These are phyloP conservation scores for Steinernema carpocapsae DNA, from an alignment of 2,888 invertebrate species.

Conservation along the genomic window DNA sequence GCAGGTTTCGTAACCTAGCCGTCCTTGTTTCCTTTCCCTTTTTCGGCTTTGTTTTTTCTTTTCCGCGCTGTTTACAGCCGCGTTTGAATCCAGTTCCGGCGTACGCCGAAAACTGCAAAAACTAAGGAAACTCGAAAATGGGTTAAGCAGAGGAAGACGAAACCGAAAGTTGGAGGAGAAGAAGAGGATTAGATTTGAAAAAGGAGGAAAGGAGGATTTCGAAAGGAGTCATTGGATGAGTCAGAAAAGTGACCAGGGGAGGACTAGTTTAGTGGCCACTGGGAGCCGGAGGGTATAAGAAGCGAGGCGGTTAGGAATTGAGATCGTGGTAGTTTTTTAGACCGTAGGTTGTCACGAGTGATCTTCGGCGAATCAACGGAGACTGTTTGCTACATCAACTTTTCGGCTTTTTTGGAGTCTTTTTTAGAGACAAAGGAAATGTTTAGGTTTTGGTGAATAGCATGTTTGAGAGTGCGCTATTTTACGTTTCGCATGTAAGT, in stretches of 20 bases:
- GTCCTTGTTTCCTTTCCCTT: neutral
- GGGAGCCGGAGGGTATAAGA: too few species aligned
- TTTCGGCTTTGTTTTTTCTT: slow-evolving; percentile 1
- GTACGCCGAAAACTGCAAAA: neutral
- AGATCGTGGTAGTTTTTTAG: too few species aligned
- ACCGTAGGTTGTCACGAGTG: neutral
- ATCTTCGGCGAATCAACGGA: neutral
- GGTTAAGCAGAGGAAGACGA: neutral
- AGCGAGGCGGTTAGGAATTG: too few species aligned
- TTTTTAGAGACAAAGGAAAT: neutral
- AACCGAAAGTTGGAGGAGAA: too few species aligned
- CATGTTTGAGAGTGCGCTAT: too few species aligned
- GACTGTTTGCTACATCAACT: slow-evolving; percentile 7
- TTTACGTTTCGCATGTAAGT: too few species aligned
- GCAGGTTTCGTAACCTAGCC: neutral
- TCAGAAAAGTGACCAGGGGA: too few species aligned
- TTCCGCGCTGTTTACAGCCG: neutral
- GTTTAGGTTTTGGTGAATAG: neutral
- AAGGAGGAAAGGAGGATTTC: too few species aligned
- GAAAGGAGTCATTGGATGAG: too few species aligned
- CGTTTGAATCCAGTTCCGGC: neutral
- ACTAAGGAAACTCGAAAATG: neutral
- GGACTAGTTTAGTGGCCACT: too few species aligned
- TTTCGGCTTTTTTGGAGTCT: neutral
- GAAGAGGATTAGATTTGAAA: too few species aligned